phyloP scores from a whole-genome alignment of 2,797 vertebrate genomes.

The Salarias fasciatus region DNA sequence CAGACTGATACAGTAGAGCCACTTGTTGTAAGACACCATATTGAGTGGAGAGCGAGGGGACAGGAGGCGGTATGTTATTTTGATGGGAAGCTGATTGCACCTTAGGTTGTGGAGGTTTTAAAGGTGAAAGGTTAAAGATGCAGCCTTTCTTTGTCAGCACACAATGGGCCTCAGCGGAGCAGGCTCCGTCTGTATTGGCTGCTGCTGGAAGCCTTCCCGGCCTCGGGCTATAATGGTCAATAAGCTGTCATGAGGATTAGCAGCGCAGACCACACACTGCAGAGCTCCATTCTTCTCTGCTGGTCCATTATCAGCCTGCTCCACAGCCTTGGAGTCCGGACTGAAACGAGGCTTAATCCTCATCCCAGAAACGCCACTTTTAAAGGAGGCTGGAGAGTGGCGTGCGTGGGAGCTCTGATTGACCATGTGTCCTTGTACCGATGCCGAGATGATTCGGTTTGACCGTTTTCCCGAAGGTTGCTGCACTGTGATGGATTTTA shows the following conservation, averaged over 20 bases:
- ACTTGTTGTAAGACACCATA: no score
- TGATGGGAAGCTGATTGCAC: constrained; percentile 68
- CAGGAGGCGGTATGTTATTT: constrained; percentile 58
- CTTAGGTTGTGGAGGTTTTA: constrained; percentile 69
- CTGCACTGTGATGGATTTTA: no score
- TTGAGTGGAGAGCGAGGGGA: constrained; percentile 11
- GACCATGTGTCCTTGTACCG: neutral
- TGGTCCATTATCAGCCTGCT: constrained; percentile 41
- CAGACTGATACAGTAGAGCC: no score
- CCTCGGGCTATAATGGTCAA: constrained; percentile 72
- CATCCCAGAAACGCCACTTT: no score
- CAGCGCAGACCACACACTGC: constrained; percentile 73
- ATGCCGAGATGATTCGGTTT: neutral
- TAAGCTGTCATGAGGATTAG: constrained; percentile 71
- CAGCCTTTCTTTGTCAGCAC: constrained; percentile 73
- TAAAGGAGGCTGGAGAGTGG: no score
- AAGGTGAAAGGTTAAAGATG: constrained; percentile 81
- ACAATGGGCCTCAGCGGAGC: constrained; percentile 51
- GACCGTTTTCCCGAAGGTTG: no score
- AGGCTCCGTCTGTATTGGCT: constrained; percentile 47
- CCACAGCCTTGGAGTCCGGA: constrained; percentile 32
- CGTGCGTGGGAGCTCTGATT: neutral
- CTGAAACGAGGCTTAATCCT: no score
- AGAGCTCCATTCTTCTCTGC: constrained; percentile 56
- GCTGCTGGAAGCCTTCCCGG: constrained; percentile 53